Evolutionary conservation across 2,113 vertebrate species (phyloP).

Genomic region (Mobula birostris): DNA sequence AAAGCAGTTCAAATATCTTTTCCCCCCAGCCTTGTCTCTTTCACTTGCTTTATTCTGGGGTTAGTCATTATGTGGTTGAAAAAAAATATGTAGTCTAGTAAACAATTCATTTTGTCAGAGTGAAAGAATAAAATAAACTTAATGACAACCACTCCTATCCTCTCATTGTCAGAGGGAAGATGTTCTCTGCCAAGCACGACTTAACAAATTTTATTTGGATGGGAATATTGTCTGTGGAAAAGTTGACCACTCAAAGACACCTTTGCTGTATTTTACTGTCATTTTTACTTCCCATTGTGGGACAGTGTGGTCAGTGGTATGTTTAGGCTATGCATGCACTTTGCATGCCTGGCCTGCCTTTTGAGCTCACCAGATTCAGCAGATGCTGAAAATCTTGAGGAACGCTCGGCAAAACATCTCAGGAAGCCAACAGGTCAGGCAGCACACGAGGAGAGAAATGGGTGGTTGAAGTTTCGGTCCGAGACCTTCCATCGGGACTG

Average conservation of each 20-base stretch:
- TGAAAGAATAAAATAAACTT: neutral
- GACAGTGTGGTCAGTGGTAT: neutral
- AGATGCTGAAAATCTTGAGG: too few species aligned
- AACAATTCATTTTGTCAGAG: neutral
- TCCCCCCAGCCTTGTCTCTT: neutral
- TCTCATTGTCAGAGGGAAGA: neutral
- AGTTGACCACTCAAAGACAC: neutral
- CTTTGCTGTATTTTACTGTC: neutral
- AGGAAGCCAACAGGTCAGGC: too few species aligned
- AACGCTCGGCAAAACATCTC: too few species aligned
- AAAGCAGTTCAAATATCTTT: slow-evolving; percentile 6
- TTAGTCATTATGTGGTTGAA: neutral
- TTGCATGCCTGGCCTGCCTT: too few species aligned
- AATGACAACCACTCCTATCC: neutral
- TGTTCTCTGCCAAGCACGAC: too few species aligned
- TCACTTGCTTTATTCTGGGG: neutral
- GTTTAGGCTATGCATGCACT: too few species aligned
- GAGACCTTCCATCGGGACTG: too few species aligned
- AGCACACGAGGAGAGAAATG: too few species aligned
- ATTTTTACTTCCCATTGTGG: too few species aligned
- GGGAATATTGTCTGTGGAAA: neutral
- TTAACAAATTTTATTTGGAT: neutral
- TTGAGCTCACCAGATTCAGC: too few species aligned
- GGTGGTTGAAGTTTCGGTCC: too few species aligned
- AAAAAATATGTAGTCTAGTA: neutral